Base-by-base conservation (phyloP, 2,113 vertebrate species). In the Podilymbus podiceps region DNA sequence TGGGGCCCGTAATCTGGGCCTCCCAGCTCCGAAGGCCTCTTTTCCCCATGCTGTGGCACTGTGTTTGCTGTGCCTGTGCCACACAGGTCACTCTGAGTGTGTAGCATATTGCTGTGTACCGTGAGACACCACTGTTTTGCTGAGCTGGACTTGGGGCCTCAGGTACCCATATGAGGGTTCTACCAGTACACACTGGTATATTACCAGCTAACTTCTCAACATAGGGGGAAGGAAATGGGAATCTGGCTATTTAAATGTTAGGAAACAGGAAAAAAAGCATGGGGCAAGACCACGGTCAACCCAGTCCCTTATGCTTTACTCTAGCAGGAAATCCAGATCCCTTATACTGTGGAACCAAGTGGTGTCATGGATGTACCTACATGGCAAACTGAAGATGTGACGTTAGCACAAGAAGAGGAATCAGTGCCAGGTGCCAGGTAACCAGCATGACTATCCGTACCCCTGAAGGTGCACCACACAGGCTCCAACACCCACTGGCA, bases 311-410 rank as follows among this genome's bases (percentile, higher is more conserved):
- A n/a, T 5, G 6, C 12, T 79, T 74, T 38, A 47, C 55, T 66
- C 15, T 21, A 55, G 13, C 25, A 71, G 44, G 58, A 88, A 80
- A 82, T 47, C 21, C 16, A 53, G 3, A 12, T 73, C 28, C 21
- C 15, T 84, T 0, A 0, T 28, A 24, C 2, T 75, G 52, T 0
- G 0, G 42, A 86, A 30, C 11, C 20, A 49, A 64, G 5, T 6
- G 14, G 14, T 85, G 18, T 72, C 9, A 5, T 7, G 11, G 38
- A 66, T 23, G 8, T 12, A 64, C 12, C 18, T 84, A 14, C 47
- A 53, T 19, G 64, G 44, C n/a, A 59, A 64, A 64, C 27, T 35
- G n/a, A 60, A 82, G 6, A 15, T 35, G 52, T 30, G 63, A 25
- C 47, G 83, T 83, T 64, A 80, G 27, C 72, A 75, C 2, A 1